Percentiles rank a stretch among this genome's conserved stretches.
These are phyloP conservation scores for Odocoileus hemionus DNA, from an alignment of 2,113 vertebrate species.

Conservation along the genomic window DNA sequence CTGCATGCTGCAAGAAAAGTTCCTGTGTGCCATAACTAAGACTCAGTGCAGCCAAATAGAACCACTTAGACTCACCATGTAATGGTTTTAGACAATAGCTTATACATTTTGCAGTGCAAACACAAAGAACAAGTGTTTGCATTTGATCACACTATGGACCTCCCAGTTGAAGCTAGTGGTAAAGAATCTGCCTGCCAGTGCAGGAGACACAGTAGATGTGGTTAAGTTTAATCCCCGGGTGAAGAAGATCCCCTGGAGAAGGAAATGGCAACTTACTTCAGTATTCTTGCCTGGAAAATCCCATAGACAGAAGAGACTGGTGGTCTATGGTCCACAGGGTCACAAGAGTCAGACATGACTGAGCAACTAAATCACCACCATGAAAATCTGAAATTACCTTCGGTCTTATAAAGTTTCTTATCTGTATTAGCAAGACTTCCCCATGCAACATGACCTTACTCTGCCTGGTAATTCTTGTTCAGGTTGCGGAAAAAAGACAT, in stretches of 20 bases:
- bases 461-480: neutral
- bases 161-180: neutral
- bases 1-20: neutral
- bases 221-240: neutral
- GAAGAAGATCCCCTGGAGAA: neutral
- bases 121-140: neutral
- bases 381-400: neutral
- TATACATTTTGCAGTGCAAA: neutral
- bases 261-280: neutral
- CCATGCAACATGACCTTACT: neutral
- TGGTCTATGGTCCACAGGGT: neutral
- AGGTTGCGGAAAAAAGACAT: neutral
- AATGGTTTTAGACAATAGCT: neutral
- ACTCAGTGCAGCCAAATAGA: neutral
- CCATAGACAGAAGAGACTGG: neutral
- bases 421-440: neutral
- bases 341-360: neutral
- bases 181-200: neutral
- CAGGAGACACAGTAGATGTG: neutral
- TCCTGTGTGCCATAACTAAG: neutral
- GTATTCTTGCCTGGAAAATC: neutral
- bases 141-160: neutral
- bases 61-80: neutral
- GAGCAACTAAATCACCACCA: neutral
- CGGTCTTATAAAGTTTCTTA: neutral